Base-by-base conservation (phyloP, 2,797 vertebrate species). In the Naso thynnoides region DNA sequence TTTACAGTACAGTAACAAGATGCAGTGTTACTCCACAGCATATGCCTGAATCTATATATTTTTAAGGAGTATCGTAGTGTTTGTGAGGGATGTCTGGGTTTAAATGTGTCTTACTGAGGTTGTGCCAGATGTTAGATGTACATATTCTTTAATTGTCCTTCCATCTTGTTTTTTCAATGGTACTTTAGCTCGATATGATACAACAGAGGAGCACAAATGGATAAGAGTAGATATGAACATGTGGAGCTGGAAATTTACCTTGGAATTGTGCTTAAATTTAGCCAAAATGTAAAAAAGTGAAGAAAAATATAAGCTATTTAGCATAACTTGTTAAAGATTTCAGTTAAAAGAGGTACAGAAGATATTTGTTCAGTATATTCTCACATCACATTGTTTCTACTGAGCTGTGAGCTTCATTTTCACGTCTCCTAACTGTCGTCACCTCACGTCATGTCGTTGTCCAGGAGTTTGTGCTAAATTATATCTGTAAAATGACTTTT, bases 21-120 rank as follows among this genome's bases (percentile, higher is more conserved):
- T 84, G 67, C 62, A 75, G 79, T 79, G 76, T 81, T 79, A 56
- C 70, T 78, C 68, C 75, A 81, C 77, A 76, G 33, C 76, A 55
- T 84, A 74, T 55, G 57, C 71, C 72, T 81, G 79, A 61, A 76
- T 76, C 63, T 71, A 49, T 88, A 73, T 81, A 75, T 88, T 82
- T 86, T 50, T 82, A 79, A 79, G 41, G 52, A 72, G 48, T 88
- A 57, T 84, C 71, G 75, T 80, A 16, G 50, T 75, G 69, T 82
- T 83, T 69, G 74, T 89, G 81, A 67, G 61, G 50, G 60, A 53
- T 65, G 60, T 81, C 54, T 42, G 71, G 62, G 56, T 75, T 65
- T 61, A 21, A 39, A 47, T 60, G 84, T 73, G 57, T 71, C 63
- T 64, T 42, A 14, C 49, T 66, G 59, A 53, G 27, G 29, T 60